These are phyloP conservation scores for Notamacropus eugenii DNA, from an alignment of 2,797 vertebrate species.

Conservation along the genomic window DNA sequence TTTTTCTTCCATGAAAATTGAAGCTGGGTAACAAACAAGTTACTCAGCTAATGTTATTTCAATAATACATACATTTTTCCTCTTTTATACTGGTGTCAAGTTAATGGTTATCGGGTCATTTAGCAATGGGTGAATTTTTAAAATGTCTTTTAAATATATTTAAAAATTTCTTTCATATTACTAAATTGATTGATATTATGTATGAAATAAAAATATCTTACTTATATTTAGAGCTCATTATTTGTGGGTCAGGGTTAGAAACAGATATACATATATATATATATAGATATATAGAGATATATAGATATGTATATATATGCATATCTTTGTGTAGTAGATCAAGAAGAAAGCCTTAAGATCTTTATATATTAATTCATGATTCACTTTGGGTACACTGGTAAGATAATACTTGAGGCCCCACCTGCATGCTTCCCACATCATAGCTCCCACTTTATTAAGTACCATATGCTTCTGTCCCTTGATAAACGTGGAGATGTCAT, in stretches of 20 bases:
- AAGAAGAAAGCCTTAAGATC: neutral
- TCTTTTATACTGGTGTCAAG: neutral
- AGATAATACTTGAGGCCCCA: neutral
- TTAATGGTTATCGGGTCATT: neutral
- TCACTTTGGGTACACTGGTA: slow-evolving; percentile 33
- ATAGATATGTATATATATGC: too few species aligned
- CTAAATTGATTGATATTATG: slow-evolving; percentile 11
- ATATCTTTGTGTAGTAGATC: neutral
- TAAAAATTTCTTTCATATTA: slow-evolving; percentile 21
- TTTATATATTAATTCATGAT: slow-evolving; percentile 11
- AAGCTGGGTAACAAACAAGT: neutral
- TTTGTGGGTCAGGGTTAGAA: neutral
- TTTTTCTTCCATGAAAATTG: neutral
- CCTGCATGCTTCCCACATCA: slow-evolving; percentile 5
- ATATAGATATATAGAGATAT: too few species aligned
- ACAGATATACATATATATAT: neutral
- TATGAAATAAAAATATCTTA: neutral
- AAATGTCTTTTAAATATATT: neutral
- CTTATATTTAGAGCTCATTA: neutral
- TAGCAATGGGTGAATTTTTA: slow-evolving; percentile 30
- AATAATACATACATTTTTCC: slow-evolving; percentile 16
- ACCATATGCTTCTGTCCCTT: slow-evolving; percentile 39
- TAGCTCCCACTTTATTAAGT: neutral
- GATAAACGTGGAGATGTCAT: slow-evolving; percentile 46
- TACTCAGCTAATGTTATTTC: neutral